Percentiles rank a stretch among this genome's conserved stretches.
These are phyloP conservation scores for Craniophora ligustri DNA, from an alignment of 2,888 invertebrate species.

Conservation along the genomic window DNA sequence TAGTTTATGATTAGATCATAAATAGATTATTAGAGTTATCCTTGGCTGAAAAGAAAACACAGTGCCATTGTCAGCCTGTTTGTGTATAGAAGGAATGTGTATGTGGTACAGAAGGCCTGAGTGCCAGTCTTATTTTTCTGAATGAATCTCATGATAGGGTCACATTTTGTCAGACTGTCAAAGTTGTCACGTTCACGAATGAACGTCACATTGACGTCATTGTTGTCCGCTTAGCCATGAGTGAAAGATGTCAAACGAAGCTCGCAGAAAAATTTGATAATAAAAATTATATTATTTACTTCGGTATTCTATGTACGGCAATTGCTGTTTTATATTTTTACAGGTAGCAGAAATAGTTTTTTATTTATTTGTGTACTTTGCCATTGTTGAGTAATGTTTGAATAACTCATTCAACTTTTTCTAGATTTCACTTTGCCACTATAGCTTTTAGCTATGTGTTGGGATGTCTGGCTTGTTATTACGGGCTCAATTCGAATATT, in stretches of 20 bases:
- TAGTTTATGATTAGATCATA: too few relatives aligned
- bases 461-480: constrained; percentile 87
- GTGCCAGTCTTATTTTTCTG: too few relatives aligned
- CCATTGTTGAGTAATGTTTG: constrained; percentile 24
- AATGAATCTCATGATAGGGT: too few relatives aligned
- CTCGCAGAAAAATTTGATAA: constrained; percentile 82
- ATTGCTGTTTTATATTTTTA: constrained; percentile 80
- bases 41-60: too few relatives aligned
- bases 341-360: constrained; percentile 66
- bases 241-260: constrained; percentile 87
- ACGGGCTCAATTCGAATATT: constrained; percentile 75
- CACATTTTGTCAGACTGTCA: not conserved
- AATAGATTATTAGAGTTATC: too few relatives aligned
- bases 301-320: constrained; percentile 74
- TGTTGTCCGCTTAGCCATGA: constrained; percentile 83
- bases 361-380: constrained; percentile 35
- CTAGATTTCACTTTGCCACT: constrained; percentile 83
- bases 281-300: constrained; percentile 84
- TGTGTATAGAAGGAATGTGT: too few relatives aligned
- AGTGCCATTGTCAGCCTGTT: too few relatives aligned
- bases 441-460: constrained; percentile 82
- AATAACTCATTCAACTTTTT: constrained; percentile 65
- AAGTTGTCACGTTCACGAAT: constrained; percentile 69
- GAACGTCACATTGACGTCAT: constrained; percentile 75
- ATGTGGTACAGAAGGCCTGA: too few relatives aligned